Evolutionary conservation across 2,797 vertebrate genomes (phyloP).

Genomic region (Enteromius mattozi): DNA sequence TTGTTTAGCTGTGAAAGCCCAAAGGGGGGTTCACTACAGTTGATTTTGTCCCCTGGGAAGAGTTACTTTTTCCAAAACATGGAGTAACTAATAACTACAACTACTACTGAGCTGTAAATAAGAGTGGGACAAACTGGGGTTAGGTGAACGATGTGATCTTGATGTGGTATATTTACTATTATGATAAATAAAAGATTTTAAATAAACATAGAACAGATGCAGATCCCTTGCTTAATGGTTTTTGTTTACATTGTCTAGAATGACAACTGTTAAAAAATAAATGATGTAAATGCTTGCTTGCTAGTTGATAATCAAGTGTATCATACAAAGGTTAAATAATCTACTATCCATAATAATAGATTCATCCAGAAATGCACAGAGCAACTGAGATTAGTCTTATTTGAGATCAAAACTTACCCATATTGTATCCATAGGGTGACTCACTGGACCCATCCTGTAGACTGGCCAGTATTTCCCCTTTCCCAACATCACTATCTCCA

Average conservation of each 20-base stretch:
- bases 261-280: not conserved
- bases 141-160: not conserved
- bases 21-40: conserved; percentile 27
- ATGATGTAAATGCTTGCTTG: not conserved
- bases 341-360: not conserved
- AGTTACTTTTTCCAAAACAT: conserved; percentile 46
- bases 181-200: not conserved
- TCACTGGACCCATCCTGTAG: conserved; percentile 81
- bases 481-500: conserved; percentile 84
- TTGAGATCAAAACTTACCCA: conserved; percentile 72
- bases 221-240: not conserved
- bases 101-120: conserved; percentile 14
- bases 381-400: not conserved
- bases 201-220: not conserved
- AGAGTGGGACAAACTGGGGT: not conserved
- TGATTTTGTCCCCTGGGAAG: conserved; percentile 42
- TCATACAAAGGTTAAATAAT: not conserved
- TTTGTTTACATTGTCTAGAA: not conserved
- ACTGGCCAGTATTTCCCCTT: conserved; percentile 84
- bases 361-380: not conserved
- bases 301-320: not conserved
- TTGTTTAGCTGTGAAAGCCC: conserved; percentile 37
- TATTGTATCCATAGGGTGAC: conserved; percentile 82
- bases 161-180: not conserved
- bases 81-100: conserved; percentile 35